Percentiles rank a stretch among this genome's conserved stretches.
Conservation (phyloP, 2,888 invertebrate genomes). For the Shargacucullia verbasci region DNA sequence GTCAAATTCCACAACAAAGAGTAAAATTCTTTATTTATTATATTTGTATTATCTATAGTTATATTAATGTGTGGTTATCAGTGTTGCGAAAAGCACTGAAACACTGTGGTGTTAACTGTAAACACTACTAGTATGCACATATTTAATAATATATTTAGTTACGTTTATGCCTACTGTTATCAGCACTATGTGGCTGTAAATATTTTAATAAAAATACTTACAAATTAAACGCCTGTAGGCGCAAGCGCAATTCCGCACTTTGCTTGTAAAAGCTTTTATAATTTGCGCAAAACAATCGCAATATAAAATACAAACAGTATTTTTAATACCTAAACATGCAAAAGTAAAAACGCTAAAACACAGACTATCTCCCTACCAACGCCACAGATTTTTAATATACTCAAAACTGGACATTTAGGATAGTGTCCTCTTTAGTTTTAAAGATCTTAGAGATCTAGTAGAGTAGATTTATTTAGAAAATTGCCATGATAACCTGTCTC, state of each 20-base stretch:
- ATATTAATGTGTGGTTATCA: not conserved
- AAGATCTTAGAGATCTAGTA: not conserved
- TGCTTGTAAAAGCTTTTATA: not conserved
- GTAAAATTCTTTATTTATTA: slow-evolving; percentile 14
- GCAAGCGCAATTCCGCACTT: slow-evolving; percentile 1
- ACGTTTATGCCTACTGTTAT: not conserved
- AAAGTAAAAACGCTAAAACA: slow-evolving; percentile 17
- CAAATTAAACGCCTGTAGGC: not conserved
- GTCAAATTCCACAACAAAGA: slow-evolving; percentile 12
- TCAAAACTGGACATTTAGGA: slow-evolving; percentile 13
- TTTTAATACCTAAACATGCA: slow-evolving; percentile 30
- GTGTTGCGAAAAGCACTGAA: too few species aligned
- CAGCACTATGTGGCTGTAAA: not conserved
- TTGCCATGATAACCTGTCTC: not conserved
- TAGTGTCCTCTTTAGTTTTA: slow-evolving; percentile 11
- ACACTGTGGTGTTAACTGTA: too few species aligned
- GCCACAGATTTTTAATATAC: not conserved
- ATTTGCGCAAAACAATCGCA: slow-evolving; percentile 17
- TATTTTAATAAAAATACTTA: slow-evolving; percentile 4
- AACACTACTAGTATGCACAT: not conserved
- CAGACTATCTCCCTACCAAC: slow-evolving; percentile 15
- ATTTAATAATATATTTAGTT: not conserved
- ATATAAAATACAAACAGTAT: slow-evolving; percentile 36
- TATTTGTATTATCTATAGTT: not conserved
- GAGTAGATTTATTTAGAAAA: slow-evolving; percentile 12